These are phyloP conservation scores for Carabus problematicus DNA, from an alignment of 2,888 invertebrate genomes.

Conservation along the genomic window DNA sequence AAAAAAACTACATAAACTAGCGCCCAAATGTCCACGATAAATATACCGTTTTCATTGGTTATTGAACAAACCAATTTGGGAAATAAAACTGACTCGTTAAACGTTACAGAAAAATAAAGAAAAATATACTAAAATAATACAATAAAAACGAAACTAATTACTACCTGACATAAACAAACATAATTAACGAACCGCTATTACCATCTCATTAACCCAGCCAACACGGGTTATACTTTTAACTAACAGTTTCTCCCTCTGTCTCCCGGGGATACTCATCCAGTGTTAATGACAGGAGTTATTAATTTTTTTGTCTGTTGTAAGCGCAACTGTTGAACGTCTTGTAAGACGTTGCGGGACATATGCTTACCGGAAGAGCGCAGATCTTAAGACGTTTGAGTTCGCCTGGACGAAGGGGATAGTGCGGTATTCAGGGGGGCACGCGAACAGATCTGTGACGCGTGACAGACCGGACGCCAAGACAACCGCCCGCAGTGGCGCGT, in stretches of 20 bases:
- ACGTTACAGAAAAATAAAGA: too few species aligned
- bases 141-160: slow-evolving; percentile 26
- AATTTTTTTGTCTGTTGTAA: slow-evolving; percentile 13
- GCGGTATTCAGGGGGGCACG: not conserved
- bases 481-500: slow-evolving; percentile 37
- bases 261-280: too few species aligned
- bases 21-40: too few species aligned
- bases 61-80: too few species aligned
- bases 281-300: not conserved
- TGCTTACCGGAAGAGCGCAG: slow-evolving; percentile 15
- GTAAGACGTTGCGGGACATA: not conserved
- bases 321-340: slow-evolving; percentile 16
- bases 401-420: slow-evolving; percentile 8
- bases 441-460: slow-evolving; percentile 44
- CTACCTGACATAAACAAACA: slow-evolving; percentile 29
- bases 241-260: too few species aligned
- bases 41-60: too few species aligned
- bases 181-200: slow-evolving; percentile 26
- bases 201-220: slow-evolving; percentile 26
- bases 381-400: slow-evolving; percentile 37
- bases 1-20: too few species aligned
- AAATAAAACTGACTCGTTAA: too few species aligned
- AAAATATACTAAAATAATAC: slow-evolving; percentile 15
- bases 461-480: slow-evolving; percentile 45
- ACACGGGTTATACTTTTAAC: not conserved